Percentiles rank a stretch among this genome's conserved stretches.
These are phyloP conservation scores for Sitta carolinensis DNA, from an alignment of 2,797 vertebrate genomes.

Conservation along the genomic window DNA sequence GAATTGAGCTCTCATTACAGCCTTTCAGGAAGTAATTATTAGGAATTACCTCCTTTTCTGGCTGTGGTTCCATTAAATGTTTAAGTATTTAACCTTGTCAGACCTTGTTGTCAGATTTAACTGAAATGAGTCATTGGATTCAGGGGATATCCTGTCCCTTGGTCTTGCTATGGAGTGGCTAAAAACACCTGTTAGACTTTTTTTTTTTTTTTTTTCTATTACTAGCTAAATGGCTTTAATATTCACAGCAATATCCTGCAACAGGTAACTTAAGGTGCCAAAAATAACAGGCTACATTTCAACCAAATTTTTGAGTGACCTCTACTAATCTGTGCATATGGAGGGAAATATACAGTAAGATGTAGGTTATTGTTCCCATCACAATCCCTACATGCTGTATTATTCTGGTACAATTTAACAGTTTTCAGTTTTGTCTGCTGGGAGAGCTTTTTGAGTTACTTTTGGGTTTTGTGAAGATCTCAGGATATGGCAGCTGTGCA, in stretches of 20 bases:
- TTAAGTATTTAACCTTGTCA: neutral
- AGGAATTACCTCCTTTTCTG: neutral
- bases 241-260: neutral
- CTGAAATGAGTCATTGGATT: neutral
- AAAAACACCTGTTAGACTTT: neutral
- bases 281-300: neutral
- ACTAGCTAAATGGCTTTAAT: neutral
- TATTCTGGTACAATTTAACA: neutral
- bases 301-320: neutral
- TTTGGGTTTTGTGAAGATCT: neutral
- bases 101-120: neutral
- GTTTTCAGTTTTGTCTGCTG: neutral
- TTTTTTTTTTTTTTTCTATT: rapidly evolving
- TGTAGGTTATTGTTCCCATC: neutral
- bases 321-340: neutral
- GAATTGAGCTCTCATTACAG: neutral
- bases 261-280: neutral
- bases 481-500: neutral
- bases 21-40: neutral
- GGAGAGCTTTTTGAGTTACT: neutral
- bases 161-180: neutral
- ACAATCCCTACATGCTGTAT: neutral
- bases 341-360: neutral
- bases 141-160: neutral
- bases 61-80: neutral